Evolutionary conservation across 2,888 invertebrate species (phyloP), one percentile per base, ranked within the genome.

Genomic region (Pseudolycoriella hygida): DNA sequence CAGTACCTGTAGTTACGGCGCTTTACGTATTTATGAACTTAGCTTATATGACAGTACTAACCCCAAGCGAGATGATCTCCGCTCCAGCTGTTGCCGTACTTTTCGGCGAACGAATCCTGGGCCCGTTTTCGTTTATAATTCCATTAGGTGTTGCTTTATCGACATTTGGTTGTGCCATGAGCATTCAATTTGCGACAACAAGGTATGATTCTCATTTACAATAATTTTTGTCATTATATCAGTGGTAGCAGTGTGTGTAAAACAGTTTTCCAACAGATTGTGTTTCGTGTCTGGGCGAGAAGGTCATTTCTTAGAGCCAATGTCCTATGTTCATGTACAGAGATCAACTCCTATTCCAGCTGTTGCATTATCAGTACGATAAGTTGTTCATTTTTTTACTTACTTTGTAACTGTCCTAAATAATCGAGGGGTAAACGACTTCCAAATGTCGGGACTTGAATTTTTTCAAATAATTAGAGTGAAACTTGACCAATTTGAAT

Each of bases 1-100:
- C 82, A 1, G 81, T 89, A 1, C 88, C 88, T 0, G 64, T 84
- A 5, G 84, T 88, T 20, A 87, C 86, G 0, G 62, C 74, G 0
- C 70, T 86, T 11, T 89, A 88, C 57, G 77, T 87, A 18, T 73
- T 80, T 54, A 85, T 86, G 76, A 89, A 88, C 57, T 70, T 87
- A 14, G 80, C 87, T 14, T 89, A 88, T 62, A 80, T 88, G 77
- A 76, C 85, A 0, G 85, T 81, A 3, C 63, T 89, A 52, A 76
- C 74, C 2, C 72, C 75, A 43, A 64, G 71, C 0, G 85, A 87
- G 57, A 78, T 90, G 72, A 67, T 78, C 12, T 67, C 68, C 3
- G 77, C 83, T 0, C 73, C 75, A 1, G 87, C 87, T 0, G 88
- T 89, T 1, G 89, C 87, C 0, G 80, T 87, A 12, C 65, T 71